Percentiles rank a stretch among this genome's conserved stretches.
These are phyloP conservation scores for Caenorhabditis latens DNA, from an alignment of 1,140 invertebrate species.

Conservation along the genomic window DNA sequence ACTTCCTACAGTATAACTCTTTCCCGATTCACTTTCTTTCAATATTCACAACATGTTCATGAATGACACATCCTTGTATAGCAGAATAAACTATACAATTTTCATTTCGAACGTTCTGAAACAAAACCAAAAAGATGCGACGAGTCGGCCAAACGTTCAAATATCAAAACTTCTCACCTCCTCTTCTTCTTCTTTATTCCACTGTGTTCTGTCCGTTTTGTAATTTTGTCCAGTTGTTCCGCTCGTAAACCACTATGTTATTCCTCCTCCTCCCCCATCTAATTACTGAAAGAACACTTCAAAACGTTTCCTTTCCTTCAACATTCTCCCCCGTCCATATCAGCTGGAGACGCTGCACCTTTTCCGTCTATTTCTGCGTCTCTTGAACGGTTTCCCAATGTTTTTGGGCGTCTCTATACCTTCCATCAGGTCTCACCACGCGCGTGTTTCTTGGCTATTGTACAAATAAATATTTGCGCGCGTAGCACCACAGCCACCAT, in stretches of 20 bases:
- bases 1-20: too few relatives aligned
- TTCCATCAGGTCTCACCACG: constrained; percentile 43
- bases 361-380: constrained; percentile 46
- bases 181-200: neutral
- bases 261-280: constrained; percentile 13
- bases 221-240: constrained; percentile 52
- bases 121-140: neutral
- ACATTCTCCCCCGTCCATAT: neutral
- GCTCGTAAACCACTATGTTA: constrained; percentile 30
- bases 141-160: constrained; percentile 6
- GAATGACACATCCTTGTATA: too few relatives aligned
- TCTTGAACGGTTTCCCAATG: constrained; percentile 9
- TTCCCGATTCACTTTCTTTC: too few relatives aligned
- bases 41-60: too few relatives aligned
- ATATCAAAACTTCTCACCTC: neutral
- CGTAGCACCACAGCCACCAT: constrained; percentile 32
- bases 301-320: neutral
- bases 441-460: constrained; percentile 55
- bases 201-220: neutral
- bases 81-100: neutral
- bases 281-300: constrained; percentile 56
- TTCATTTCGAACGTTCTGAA: neutral
- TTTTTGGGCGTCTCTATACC: neutral
- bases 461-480: constrained; percentile 56
- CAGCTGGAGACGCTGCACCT: constrained; percentile 37